Conservation (phyloP, 2,888 invertebrate genomes). For the Thecocarcelia acutangulata region DNA sequence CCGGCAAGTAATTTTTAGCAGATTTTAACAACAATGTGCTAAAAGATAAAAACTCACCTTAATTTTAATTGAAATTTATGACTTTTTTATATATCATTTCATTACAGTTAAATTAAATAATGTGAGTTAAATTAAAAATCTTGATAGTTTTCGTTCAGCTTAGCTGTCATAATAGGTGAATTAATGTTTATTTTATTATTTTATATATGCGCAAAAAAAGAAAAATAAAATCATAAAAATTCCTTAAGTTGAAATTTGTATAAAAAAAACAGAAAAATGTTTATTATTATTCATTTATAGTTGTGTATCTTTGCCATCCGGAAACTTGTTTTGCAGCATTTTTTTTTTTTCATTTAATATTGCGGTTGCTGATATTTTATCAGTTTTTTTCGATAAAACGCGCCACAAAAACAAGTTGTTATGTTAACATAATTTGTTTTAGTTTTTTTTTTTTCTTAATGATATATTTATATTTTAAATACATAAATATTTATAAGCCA, state of each 20-base stretch:
- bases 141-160: slow-evolving; percentile 3
- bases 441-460: slow-evolving; percentile 11
- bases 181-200: slow-evolving; percentile 41
- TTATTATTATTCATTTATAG: slow-evolving; percentile 10
- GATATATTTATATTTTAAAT: slow-evolving; percentile 9
- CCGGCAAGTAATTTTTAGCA: slow-evolving; percentile 41
- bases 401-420: slow-evolving; percentile 40
- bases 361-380: background rate
- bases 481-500: slow-evolving; percentile 22
- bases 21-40: slow-evolving; percentile 10
- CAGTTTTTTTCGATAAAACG: background rate
- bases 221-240: slow-evolving; percentile 31
- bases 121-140: slow-evolving; percentile 36
- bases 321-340: slow-evolving; percentile 55
- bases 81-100: slow-evolving; percentile 13
- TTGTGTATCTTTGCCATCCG: slow-evolving; percentile 14
- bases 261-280: background rate
- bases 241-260: slow-evolving; percentile 29
- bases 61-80: slow-evolving; percentile 50
- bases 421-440: slow-evolving; percentile 39
- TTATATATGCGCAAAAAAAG: background rate
- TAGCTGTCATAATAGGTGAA: slow-evolving; percentile 39
- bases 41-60: slow-evolving; percentile 47
- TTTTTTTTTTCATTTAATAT: slow-evolving; percentile 2
- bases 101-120: slow-evolving; percentile 40